Evolutionary conservation across 2,113 vertebrate genomes (phyloP).

Genomic region (Actenoides hombroni): DNA sequence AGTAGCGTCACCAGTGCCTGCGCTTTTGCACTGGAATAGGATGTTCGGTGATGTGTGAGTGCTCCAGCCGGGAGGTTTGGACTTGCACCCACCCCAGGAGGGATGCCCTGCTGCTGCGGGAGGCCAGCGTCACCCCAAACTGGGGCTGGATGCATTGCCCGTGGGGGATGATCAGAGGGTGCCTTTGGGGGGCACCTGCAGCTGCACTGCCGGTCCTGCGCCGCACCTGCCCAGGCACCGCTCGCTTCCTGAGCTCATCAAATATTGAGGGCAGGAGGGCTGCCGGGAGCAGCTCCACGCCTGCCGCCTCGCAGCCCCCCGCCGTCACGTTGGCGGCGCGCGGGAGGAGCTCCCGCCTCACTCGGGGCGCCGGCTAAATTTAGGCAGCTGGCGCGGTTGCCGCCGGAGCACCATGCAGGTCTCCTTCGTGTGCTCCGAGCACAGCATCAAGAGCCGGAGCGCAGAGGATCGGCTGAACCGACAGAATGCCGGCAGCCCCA

Average conservation of each 20-base stretch:
- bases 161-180: not conserved
- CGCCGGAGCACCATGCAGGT: conserved; percentile 87
- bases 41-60: accelerated
- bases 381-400: conserved; percentile 50
- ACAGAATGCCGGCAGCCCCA: conserved; percentile 89
- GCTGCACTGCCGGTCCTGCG: not conserved
- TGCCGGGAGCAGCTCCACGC: not conserved
- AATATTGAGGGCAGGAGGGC: conserved; percentile 53
- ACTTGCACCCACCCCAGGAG: not conserved
- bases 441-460: conserved; percentile 87
- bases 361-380: conserved; percentile 60
- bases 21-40: not conserved
- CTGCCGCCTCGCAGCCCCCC: conserved; percentile 38
- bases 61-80: not conserved
- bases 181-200: not conserved
- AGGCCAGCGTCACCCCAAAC: not conserved
- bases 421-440: conserved; percentile 93
- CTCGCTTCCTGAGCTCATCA: not conserved
- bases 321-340: conserved; percentile 50
- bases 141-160: not conserved
- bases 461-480: conserved; percentile 88
- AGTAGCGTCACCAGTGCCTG: not conserved
- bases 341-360: conserved; percentile 62
- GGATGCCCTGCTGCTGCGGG: not conserved
- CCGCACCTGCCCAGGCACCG: not conserved